phyloP scores from a whole-genome alignment of 2,888 invertebrate species.

The Unio pictorum region DNA sequence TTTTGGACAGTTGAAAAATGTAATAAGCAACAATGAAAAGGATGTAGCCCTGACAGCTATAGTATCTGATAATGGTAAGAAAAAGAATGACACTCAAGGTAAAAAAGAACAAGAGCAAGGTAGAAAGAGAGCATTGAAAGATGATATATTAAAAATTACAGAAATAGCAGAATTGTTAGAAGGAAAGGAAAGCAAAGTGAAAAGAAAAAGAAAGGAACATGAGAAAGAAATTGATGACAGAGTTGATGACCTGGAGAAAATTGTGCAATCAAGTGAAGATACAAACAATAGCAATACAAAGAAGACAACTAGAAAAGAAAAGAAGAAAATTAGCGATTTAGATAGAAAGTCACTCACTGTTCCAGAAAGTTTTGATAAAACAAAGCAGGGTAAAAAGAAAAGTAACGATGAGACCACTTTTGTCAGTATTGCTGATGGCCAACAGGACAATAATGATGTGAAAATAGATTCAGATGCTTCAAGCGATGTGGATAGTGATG shows the following conservation, averaged over 20 bases:
- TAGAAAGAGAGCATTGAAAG: no score
- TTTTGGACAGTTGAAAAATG: neutral
- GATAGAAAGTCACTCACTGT: no score
- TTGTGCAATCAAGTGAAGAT: slow-evolving; percentile 4
- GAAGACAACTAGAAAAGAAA: neutral
- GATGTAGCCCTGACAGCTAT: slow-evolving; percentile 1
- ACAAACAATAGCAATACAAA: slow-evolving; percentile 3
- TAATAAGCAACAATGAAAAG: neutral
- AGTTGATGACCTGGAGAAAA: neutral
- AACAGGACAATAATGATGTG: neutral
- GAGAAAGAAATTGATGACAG: neutral
- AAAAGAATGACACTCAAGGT: slow-evolving; percentile 9
- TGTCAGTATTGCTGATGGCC: neutral
- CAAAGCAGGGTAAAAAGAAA: no score
- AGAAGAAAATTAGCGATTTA: neutral
- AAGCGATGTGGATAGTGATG: neutral
- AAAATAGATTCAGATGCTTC: neutral
- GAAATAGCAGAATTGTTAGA: neutral
- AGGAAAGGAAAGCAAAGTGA: slow-evolving; percentile 2
- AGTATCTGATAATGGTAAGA: slow-evolving; percentile 3
- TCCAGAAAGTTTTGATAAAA: no score
- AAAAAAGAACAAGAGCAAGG: slow-evolving; percentile 3
- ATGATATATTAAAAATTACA: no score
- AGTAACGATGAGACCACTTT: neutral
- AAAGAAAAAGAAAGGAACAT: neutral